These are phyloP conservation scores for Caenorhabditis imperialis DNA, from an alignment of 2,888 invertebrate genomes.

Conservation along the genomic window DNA sequence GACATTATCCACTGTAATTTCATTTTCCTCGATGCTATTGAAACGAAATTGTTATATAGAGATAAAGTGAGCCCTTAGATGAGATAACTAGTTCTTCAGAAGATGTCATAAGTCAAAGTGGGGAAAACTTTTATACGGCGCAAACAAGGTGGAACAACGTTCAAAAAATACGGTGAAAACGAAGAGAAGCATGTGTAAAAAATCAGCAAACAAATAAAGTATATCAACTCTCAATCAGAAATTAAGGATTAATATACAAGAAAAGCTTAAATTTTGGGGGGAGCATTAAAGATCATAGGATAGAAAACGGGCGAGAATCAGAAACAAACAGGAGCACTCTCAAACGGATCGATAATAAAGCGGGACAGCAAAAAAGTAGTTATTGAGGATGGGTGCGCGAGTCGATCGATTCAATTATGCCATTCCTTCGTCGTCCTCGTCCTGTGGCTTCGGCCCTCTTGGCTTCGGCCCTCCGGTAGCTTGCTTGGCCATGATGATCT, in stretches of 20 bases:
- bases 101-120: background rate
- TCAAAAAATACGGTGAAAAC: conserved; percentile 5
- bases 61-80: too few species aligned
- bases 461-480: conserved; percentile 81
- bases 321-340: conserved; percentile 11
- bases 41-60: background rate
- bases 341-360: conserved; percentile 5
- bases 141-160: conserved; percentile 25
- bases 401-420: conserved; percentile 64
- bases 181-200: conserved; percentile 18
- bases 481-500: conserved; percentile 81
- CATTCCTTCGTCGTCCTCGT: conserved; percentile 80
- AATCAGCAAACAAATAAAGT: background rate
- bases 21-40: background rate
- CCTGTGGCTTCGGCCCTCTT: conserved; percentile 73
- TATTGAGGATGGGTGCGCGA: background rate
- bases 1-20: conserved; percentile 15
- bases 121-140: conserved; percentile 3
- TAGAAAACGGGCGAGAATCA: conserved; percentile 8
- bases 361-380: conserved; percentile 11
- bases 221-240: background rate
- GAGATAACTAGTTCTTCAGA: too few species aligned
- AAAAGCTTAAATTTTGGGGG: conserved; percentile 11
- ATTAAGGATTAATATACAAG: too few species aligned
- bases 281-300: conserved; percentile 13